Base-by-base conservation (phyloP, 2,888 invertebrate genomes). In the Tryphoninae sp. region DNA sequence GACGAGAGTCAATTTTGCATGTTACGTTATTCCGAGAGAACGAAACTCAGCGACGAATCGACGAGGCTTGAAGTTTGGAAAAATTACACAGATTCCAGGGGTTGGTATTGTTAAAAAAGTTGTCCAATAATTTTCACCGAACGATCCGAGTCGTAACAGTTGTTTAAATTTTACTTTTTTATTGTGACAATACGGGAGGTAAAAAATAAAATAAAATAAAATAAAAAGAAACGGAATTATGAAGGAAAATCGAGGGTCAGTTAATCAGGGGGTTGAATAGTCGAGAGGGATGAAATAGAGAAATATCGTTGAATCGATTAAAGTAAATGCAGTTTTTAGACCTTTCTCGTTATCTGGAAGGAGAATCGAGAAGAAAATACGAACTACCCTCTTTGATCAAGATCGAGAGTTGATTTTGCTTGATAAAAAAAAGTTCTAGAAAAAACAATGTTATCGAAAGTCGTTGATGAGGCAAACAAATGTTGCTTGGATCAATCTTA, bases 1-100 rank as follows among this genome's bases (percentile, higher is more conserved):
- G 58, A 55, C 64, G 40, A 26, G 55, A 59, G 61, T 42, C 61
- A 72, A 51, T 74, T 78, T 80, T 83, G 75, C 71, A 75, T 74
- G 59, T 45, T 45, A 40, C 49, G 33, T 49, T 78, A 59, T 74
- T 26, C 11, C 11, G 40, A 64, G 45, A 53, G 58, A 22, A 51
- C 55, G 40, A 33, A 40, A 19, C 51, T 40, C 26, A 42, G 55
- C 40, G 19, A n/a, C n/a, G 61, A 22, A 76, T 58, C 51, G 59
- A 59, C 51, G 64, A 49, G 49, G n/a, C 45, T 9, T 16, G 22
- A 26, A 16, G 45, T 3, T 16, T 55, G 13, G 33, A 51, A 51
- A 62, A 62, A 51, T 26, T 59, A 7, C n/a, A 59, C 19, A 13
- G 16, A 72, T 22, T 22, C 16, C 33, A 40, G 13, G 26, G 49